phyloP scores from a whole-genome alignment of 2,797 vertebrate genomes.

The Sebastes cheni region DNA sequence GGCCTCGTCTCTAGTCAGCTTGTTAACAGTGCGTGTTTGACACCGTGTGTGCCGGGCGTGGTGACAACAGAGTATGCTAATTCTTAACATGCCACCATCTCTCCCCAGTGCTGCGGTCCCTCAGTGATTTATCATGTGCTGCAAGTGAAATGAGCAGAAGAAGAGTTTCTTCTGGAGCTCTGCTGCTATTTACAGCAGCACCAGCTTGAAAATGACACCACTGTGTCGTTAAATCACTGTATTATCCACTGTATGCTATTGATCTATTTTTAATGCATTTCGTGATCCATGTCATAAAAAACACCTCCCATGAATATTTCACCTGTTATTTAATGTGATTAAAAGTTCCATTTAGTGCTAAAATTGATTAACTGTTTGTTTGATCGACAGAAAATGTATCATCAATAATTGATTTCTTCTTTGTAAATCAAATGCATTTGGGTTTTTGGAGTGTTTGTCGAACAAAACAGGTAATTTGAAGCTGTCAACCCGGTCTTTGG shows the following conservation, averaged over 20 bases:
- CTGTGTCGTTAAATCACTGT: background rate
- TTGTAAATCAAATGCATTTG: background rate
- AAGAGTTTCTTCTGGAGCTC: slow-evolving; percentile 4
- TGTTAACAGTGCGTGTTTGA: slow-evolving; percentile 51
- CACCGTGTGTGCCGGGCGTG: slow-evolving; percentile 18
- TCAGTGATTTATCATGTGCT: slow-evolving; percentile 41
- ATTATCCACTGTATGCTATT: background rate
- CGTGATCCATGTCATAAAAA: background rate
- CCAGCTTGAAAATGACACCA: background rate
- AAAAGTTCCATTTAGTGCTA: background rate
- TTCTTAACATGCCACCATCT: slow-evolving; percentile 39
- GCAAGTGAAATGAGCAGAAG: slow-evolving; percentile 34
- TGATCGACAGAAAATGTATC: background rate
- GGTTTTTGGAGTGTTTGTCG: background rate
- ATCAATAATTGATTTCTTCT: background rate
- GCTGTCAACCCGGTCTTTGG: background rate
- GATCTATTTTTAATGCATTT: background rate
- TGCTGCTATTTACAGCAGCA: slow-evolving; percentile 27
- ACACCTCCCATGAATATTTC: background rate
- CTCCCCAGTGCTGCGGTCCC: slow-evolving; percentile 8
- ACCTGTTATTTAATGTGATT: background rate
- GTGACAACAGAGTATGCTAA: slow-evolving; percentile 53
- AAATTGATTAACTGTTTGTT: background rate
- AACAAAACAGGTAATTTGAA: background rate
- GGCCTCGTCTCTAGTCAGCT: slow-evolving; percentile 55